Percentiles rank a stretch among this genome's conserved stretches.
Evolutionary conservation across 2,797 vertebrate genomes (phyloP).

Genomic region (Acanthurus leucopareius): DNA sequence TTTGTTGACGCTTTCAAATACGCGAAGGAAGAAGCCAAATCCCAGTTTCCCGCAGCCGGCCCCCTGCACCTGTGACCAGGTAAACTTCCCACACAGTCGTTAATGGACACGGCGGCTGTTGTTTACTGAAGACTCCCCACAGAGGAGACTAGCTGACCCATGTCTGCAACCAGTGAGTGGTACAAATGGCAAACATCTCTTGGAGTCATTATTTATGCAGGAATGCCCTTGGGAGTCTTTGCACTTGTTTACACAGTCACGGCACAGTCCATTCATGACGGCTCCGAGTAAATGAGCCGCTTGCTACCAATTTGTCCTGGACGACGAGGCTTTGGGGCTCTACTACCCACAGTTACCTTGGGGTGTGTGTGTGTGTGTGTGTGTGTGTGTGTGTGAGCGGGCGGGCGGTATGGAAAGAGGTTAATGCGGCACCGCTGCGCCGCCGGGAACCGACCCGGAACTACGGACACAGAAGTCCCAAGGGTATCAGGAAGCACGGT

Average conservation of each 20-base stretch:
- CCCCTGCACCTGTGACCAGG: slow-evolving; percentile 69
- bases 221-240: slow-evolving; percentile 84
- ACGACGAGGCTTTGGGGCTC: slow-evolving; percentile 73
- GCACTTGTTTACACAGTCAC: slow-evolving; percentile 83
- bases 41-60: too few relatives aligned
- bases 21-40: too few relatives aligned
- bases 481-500: slow-evolving; percentile 61
- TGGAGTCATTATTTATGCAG: slow-evolving; percentile 82
- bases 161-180: slow-evolving; percentile 72
- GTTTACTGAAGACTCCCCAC: slow-evolving; percentile 79
- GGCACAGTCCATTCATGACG: slow-evolving; percentile 79
- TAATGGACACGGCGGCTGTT: slow-evolving; percentile 68
- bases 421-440: slow-evolving; percentile 55
- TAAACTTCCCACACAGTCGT: slow-evolving; percentile 55
- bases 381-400: background rate
- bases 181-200: slow-evolving; percentile 81
- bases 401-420: slow-evolving; percentile 42
- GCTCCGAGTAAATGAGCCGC: slow-evolving; percentile 85
- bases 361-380: slow-evolving; percentile 26
- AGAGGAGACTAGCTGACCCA: slow-evolving; percentile 81
- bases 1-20: too few relatives aligned
- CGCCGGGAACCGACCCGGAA: slow-evolving; percentile 76
- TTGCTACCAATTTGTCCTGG: slow-evolving; percentile 85
- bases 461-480: slow-evolving; percentile 70
- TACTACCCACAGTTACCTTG: slow-evolving; percentile 66